Percentiles rank a stretch among this genome's conserved stretches.
These are phyloP conservation scores for Drosophila guanche DNA, from an alignment of 1,140 invertebrate genomes.

Conservation along the genomic window DNA sequence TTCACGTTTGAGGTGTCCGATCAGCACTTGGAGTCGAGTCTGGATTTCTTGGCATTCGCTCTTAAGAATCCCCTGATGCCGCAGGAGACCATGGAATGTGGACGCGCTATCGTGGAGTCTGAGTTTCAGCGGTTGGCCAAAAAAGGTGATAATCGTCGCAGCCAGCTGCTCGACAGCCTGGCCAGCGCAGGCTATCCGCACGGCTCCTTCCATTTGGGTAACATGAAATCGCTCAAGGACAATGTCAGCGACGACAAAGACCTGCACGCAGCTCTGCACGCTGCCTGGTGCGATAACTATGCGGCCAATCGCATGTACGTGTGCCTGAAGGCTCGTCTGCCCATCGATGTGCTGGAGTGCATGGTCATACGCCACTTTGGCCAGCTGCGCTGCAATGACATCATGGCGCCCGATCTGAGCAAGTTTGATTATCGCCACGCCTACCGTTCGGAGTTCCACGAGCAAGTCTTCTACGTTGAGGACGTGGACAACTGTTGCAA, in stretches of 20 bases:
- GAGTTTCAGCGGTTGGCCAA: conserved; percentile 83
- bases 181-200: conserved; percentile 89
- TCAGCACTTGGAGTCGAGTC: conserved; percentile 88
- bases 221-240: conserved; percentile 89
- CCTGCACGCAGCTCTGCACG: conserved; percentile 88
- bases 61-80: conserved; percentile 95
- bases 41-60: conserved; percentile 95
- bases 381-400: conserved; percentile 87
- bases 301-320: conserved; percentile 95
- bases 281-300: conserved; percentile 93
- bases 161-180: conserved; percentile 89
- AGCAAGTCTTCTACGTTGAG: conserved; percentile 89
- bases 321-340: conserved; percentile 91
- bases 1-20: conserved; percentile 95
- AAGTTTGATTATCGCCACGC: conserved; percentile 83
- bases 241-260: conserved; percentile 86
- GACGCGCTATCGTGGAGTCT: conserved; percentile 95
- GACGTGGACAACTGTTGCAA: conserved; percentile 86
- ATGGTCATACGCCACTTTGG: conserved; percentile 87
- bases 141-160: conserved; percentile 78
- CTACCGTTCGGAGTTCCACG: conserved; percentile 88
- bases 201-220: conserved; percentile 93
- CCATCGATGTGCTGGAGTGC: conserved; percentile 89
- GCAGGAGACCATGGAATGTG: conserved; percentile 92
- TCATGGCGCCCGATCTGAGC: conserved; percentile 60